Base-by-base conservation (phyloP, 2,797 vertebrate species). In the Malacoraja senta region DNA sequence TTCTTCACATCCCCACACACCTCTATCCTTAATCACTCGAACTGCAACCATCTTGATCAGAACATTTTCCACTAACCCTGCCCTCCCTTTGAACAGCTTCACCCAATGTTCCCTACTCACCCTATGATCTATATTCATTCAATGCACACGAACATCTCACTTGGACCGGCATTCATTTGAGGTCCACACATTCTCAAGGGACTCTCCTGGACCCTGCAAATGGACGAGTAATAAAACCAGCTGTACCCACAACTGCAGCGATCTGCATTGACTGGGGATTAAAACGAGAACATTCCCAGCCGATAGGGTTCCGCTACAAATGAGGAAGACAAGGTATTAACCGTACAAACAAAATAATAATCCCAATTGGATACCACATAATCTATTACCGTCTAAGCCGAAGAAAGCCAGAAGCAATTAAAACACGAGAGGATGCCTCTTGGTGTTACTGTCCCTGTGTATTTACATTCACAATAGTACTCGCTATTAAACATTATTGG, bases 401-500 rank as follows among this genome's bases (percentile, higher is more conserved):
- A 17, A 35, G 84, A 68, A 88, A 88, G 63, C 84, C 32, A 88
- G n/a, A 32, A 68, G n/a, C 17, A 68, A 68, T 68, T 88, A 65
- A 68, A 68, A 68, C 35, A 68, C 17, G n/a, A 88, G 13, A 68
- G 61, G 84, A 35, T 68, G n/a, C 84, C 84, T 88, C 84, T 35
- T 88, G 63, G 84, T 35, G n/a, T 32, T 88, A 68, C 61, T 68
- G 84, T 9, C 84, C 17, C 84, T 24, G 84, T 32, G 7, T 88
- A 86, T 88, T 88, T 88, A 86, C 83, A 88, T 35, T 65, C n/a
- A 8, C 4, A 19, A 68, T 19, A 68, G 63, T 88, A 88, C 68
- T 88, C 17, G 35, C 84, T 88, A 35, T 88, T 65, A 86, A 86
- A 86, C 83, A 65, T 86, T 86, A 86, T 65, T 88, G n/a, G 61